A percentile compares a stretch with the other conserved stretches of the same genome.
Conservation (phyloP, 2,113 vertebrate genomes). For the Psammodynastes pulverulentus region DNA sequence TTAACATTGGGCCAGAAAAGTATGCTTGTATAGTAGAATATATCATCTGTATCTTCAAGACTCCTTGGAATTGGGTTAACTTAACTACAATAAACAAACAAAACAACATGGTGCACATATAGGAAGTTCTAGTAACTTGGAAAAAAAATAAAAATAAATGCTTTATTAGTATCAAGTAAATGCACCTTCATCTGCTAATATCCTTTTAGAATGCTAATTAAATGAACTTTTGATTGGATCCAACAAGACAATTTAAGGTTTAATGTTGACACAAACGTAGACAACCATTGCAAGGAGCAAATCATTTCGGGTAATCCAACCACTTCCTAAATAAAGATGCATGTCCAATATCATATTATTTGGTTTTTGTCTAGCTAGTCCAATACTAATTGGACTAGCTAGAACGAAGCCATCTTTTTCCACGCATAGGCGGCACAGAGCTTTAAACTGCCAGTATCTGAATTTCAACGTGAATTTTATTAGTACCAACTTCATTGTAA, state of each 20-base stretch:
- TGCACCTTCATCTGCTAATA: not conserved
- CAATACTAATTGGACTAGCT: not conserved
- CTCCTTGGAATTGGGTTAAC: not conserved
- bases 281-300: not conserved
- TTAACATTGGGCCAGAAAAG: not conserved
- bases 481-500: conserved; percentile 17
- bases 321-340: not conserved
- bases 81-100: not conserved
- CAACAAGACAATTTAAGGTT: not conserved
- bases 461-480: conserved; percentile 16
- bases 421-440: not conserved
- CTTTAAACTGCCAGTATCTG: not conserved
- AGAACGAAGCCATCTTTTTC: not conserved
- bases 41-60: too few species aligned
- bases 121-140: not conserved
- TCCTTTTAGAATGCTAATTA: not conserved
- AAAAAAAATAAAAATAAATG: not conserved
- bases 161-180: not conserved
- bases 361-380: not conserved
- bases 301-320: not conserved
- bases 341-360: too few species aligned
- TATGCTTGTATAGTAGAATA: not conserved
- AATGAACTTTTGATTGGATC: not conserved
- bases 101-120: not conserved
- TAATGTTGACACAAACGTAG: not conserved